Evolutionary conservation across 2,797 vertebrate genomes (phyloP).

Genomic region (Neosilurus hyrtlii): DNA sequence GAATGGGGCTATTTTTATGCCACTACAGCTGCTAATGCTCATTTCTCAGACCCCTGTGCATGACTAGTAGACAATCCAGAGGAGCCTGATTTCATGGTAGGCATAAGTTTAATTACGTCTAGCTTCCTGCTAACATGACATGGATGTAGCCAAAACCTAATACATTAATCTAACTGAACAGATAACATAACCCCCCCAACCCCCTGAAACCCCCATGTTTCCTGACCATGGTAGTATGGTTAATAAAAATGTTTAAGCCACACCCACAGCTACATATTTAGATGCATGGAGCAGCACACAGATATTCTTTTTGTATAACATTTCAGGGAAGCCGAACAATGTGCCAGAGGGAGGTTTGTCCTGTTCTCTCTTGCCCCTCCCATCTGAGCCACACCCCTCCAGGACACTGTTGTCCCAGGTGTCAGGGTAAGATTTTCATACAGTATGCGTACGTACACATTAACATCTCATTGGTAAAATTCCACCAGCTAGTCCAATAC

Average conservation of each 20-base stretch:
- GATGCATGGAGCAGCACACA: background rate
- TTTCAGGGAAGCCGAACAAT: slow-evolving; percentile 86
- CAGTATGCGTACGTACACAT: background rate
- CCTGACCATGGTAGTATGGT: background rate
- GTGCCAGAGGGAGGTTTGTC: slow-evolving; percentile 88
- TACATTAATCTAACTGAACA: background rate
- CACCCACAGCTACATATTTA: background rate
- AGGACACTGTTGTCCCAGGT: slow-evolving; percentile 91
- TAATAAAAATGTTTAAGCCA: background rate
- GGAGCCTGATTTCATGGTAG: background rate
- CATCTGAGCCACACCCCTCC: slow-evolving; percentile 86
- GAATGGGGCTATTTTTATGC: slow-evolving; percentile 19
- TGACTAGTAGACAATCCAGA: background rate
- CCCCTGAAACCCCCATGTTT: background rate
- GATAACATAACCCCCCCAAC: no score
- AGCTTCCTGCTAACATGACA: background rate
- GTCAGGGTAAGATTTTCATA: slow-evolving; percentile 77
- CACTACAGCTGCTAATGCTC: slow-evolving; percentile 21
- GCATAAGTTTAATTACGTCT: background rate
- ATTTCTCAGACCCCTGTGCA: slow-evolving; percentile 28
- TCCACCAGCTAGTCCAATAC: background rate
- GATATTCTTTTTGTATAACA: slow-evolving; percentile 16
- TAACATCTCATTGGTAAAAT: background rate
- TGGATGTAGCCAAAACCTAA: background rate
- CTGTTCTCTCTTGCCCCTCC: slow-evolving; percentile 92